Conservation (phyloP, 2,888 invertebrate species). For the Monopis laevigella region DNA sequence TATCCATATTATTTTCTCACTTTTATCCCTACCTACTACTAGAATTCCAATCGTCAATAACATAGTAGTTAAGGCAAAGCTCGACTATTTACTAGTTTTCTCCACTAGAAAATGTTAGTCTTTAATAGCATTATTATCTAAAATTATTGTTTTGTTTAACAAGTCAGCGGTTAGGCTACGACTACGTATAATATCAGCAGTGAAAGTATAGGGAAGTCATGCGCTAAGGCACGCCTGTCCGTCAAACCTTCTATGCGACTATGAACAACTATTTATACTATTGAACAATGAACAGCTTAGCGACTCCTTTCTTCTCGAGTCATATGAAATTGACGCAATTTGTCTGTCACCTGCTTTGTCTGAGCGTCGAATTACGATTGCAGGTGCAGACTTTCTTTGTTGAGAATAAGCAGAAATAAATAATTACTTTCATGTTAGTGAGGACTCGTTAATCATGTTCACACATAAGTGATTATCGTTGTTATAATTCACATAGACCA, state of each 20-base stretch:
- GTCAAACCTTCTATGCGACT: conserved; percentile 4
- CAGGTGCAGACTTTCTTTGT: neutral
- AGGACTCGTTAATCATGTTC: too few species aligned
- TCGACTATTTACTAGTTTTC: too few species aligned
- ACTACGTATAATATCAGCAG: conserved; percentile 1
- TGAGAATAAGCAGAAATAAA: neutral
- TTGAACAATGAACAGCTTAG: conserved; percentile 1
- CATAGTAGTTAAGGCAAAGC: too few species aligned
- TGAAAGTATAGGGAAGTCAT: conserved; percentile 6
- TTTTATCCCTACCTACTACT: too few species aligned
- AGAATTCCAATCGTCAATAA: too few species aligned
- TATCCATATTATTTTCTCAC: too few species aligned
- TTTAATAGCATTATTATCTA: conserved; percentile 2
- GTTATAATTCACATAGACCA: too few species aligned
- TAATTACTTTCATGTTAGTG: neutral
- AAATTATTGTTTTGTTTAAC: conserved; percentile 6
- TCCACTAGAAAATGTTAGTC: conserved; percentile 4
- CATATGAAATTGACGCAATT: conserved; percentile 3
- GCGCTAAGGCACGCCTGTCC: conserved; percentile 6
- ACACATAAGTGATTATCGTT: too few species aligned
- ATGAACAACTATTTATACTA: neutral
- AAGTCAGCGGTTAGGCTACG: conserved; percentile 1
- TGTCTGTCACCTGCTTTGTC: neutral
- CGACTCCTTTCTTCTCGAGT: conserved; percentile 4
- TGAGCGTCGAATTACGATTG: neutral